These are phyloP conservation scores for Drosophila asahinai DNA, from an alignment of 1,140 invertebrate genomes.

Conservation along the genomic window DNA sequence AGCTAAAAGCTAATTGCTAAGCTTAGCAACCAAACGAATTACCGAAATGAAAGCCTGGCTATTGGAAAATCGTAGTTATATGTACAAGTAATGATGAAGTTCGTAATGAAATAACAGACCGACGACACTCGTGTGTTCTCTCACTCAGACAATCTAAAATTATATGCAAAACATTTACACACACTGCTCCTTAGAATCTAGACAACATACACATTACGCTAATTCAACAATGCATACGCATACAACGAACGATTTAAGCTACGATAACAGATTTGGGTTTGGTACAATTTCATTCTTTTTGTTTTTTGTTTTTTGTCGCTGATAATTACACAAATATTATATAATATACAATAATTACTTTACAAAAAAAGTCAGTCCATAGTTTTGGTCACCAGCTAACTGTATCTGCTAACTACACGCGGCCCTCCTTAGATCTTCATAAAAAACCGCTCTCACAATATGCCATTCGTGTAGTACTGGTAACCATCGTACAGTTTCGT, in stretches of 20 bases:
- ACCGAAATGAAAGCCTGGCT: constrained; percentile 21
- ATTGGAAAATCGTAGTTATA: constrained; percentile 33
- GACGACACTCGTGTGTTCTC: constrained; percentile 22
- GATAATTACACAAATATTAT: constrained; percentile 45
- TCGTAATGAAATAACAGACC: constrained; percentile 55
- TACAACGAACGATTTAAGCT: constrained; percentile 73
- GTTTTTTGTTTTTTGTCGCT: constrained; percentile 22
- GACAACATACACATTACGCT: constrained; percentile 72
- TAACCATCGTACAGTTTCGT: constrained; percentile 99
- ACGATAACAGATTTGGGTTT: constrained; percentile 72
- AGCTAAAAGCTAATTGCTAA: constrained; percentile 9
- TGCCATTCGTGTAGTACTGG: constrained; percentile 99
- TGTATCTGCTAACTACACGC: constrained; percentile 8
- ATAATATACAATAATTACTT: constrained; percentile 62
- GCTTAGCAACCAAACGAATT: constrained; percentile 27
- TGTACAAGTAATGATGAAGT: constrained; percentile 62
- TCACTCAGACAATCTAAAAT: constrained; percentile 57
- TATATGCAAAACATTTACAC: constrained; percentile 71
- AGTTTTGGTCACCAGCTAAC: constrained; percentile 68
- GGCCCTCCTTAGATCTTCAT: constrained; percentile 80
- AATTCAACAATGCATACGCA: constrained; percentile 67
- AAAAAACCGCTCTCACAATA: constrained; percentile 88
- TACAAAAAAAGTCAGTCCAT: constrained; percentile 76
- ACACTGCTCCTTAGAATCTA: constrained; percentile 66
- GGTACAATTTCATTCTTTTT: constrained; percentile 62